Evolutionary conservation across 2,888 invertebrate species (phyloP), one percentile per base, ranked within the genome.

Genomic region (Cactoblastis cactorum): DNA sequence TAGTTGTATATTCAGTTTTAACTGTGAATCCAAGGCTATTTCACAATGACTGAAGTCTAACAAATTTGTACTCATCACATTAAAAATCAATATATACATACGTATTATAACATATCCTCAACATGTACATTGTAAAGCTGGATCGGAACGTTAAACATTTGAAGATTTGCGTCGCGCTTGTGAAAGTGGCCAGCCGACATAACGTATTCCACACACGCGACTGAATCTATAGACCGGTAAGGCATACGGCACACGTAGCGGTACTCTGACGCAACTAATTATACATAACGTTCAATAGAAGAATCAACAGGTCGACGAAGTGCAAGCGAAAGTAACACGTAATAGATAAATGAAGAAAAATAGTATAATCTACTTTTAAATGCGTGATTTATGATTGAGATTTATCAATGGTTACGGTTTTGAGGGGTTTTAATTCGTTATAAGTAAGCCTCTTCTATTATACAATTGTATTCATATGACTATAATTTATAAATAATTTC

Each of bases 261-360:
- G 76, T 74, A 73, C 59, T 76, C 70, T 86, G 87, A 88, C 80
- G 88, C 79, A 87, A 88, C 81, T 81, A 79, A 85, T 85, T 84
- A 83, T 79, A 77, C 77, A 77, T 70, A 75, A 78, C 77, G 69
- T 67, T 76, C 75, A 74, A 76, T 77, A 71, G 74, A 67, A 47
- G 61, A 67, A 77, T 73, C 69, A 55, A 43, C 45, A 37, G 52
- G 52, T 65, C 67, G 59, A 64, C 65, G 65, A 67, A 65, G 61
- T 61, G 58, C 49, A 58, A 69, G 78, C 83, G 83, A 84, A 84
- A 84, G 82, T 79, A 63, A 58, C 45, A 76, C 77, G 75, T 80
- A 80, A 80, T 69, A 67, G 57, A 11, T 14, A 45, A 22, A 37
- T 17, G 19, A 22, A 22, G 22, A 35, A 12, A 35, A 37, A 19